A percentile compares a stretch with the other conserved stretches of the same genome.
Conservation (phyloP, 2,797 vertebrate species). For the Florisuga fusca region DNA sequence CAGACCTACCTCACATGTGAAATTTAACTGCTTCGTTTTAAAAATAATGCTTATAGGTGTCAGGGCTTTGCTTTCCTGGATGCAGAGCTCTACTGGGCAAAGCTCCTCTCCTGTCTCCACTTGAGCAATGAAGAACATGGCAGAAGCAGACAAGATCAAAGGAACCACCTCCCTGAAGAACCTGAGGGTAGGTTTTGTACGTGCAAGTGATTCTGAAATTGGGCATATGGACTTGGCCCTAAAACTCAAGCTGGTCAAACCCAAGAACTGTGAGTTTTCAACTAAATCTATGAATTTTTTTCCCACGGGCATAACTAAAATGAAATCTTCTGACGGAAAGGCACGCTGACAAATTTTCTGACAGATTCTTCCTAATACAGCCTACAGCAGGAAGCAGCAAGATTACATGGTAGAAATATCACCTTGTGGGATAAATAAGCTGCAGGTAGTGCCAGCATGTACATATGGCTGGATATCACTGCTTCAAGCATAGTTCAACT, state of each 20-base stretch:
- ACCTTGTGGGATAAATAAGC: slow-evolving; percentile 51
- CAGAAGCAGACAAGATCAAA: slow-evolving; percentile 18
- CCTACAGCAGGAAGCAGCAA: slow-evolving; percentile 45
- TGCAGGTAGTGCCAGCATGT: slow-evolving; percentile 55
- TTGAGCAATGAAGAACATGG: not conserved
- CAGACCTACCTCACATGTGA: not conserved
- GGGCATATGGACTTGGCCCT: not conserved
- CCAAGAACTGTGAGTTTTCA: not conserved
- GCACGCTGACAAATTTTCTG: slow-evolving; percentile 37
- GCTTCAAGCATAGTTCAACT: slow-evolving; percentile 44
- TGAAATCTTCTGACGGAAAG: slow-evolving; percentile 13
- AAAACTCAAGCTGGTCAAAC: slow-evolving; percentile 10
- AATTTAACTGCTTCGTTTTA: not conserved
- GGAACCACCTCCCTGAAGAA: not conserved
- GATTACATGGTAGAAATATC: slow-evolving; percentile 50
- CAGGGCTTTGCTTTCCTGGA: not conserved
- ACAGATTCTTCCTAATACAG: slow-evolving; percentile 45
- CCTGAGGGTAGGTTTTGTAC: not conserved
- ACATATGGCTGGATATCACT: slow-evolving; percentile 33
- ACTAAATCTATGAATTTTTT: not conserved
- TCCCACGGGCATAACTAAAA: not conserved
- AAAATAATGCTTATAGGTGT: not conserved
- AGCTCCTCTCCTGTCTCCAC: not conserved
- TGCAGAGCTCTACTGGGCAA: not conserved
- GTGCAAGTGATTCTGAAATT: not conserved